Conservation (phyloP, 2,888 invertebrate genomes). For the Caenorhabditis becei region DNA sequence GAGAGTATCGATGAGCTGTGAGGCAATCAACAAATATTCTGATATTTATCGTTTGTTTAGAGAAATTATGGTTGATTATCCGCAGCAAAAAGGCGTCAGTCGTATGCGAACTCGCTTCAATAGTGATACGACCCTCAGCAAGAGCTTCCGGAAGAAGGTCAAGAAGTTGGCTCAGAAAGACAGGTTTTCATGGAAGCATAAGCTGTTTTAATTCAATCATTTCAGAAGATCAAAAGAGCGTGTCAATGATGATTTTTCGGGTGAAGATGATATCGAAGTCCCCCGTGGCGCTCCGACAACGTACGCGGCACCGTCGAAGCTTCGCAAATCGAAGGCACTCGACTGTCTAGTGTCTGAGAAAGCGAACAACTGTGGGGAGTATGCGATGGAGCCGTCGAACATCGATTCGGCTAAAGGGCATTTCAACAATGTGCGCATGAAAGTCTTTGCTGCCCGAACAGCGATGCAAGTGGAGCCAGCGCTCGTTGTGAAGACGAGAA, state of each 20-base stretch:
- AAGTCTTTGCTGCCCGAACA: constrained; percentile 71
- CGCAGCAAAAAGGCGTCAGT: constrained; percentile 53
- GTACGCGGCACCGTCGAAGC: constrained; percentile 39
- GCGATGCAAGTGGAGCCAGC: constrained; percentile 71
- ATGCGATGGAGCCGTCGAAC: constrained; percentile 3
- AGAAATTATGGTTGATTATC: constrained; percentile 56
- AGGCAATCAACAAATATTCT: too few species aligned
- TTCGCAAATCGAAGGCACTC: constrained; percentile 50
- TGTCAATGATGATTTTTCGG: constrained; percentile 20
- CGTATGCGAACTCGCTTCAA: constrained; percentile 56
- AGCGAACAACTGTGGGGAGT: not conserved
- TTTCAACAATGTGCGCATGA: constrained; percentile 67
- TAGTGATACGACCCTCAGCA: constrained; percentile 55
- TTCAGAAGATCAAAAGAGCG: constrained; percentile 32
- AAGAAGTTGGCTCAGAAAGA: constrained; percentile 65
- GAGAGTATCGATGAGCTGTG: constrained; percentile 56
- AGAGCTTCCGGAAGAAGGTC: constrained; percentile 64
- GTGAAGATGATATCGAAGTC: constrained; percentile 60
- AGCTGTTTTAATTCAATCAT: not conserved
- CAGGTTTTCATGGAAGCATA: constrained; percentile 8
- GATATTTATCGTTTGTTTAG: too few species aligned
- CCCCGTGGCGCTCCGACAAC: constrained; percentile 53
- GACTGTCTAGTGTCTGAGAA: constrained; percentile 52
- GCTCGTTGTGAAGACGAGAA: constrained; percentile 60
- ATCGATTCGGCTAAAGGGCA: constrained; percentile 51